Evolutionary conservation across 30 jellyfish, hydroid and myxozoan species (phyloP), one percentile per base, ranked within the genome.

Genomic region (Pseudorhiza aurosa): DNA sequence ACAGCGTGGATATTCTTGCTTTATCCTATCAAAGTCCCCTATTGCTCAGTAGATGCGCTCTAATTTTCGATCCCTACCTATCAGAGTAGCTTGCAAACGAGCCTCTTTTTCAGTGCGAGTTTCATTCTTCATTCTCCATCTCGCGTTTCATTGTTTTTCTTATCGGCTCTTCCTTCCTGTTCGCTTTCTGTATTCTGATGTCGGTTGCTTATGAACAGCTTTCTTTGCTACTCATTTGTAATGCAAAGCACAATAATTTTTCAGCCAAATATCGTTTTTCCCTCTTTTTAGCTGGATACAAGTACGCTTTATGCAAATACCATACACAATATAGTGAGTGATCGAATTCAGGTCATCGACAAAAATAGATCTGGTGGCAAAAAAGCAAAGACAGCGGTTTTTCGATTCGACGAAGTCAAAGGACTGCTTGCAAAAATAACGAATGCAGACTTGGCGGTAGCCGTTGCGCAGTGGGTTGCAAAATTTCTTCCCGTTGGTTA

Each of bases 391-490:
- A 82, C 42, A 22, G 53, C 78, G 28, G 50, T 40, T 4, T 85
- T 93, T 75, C 78, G 77, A 46, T 93, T 76, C 49, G 82, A 65
- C 19, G 43, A 76, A 0, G 87, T 93, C 19, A 75, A 75, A 58
- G 85, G 85, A 2, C 88, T 93, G 17, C 83, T 93, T 39, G 79
- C 81, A 26, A 81, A 71, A 37, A 74, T 93, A 0, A 28, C 73
- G 15, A 73, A 93, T 65, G 78, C 90, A 22, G 75, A 78, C 24
- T 65, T 85, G 81, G 88, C 90, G 42, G 65, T 93, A 37, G 96
- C 95, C 17, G 96, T 88, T 21, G 95, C 95, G 7, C 88, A 87
- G 32, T 93, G 99, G 99, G 83, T 87, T 21, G 99, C 99, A 14
- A 86, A 82, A 69, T 56, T 79, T 18, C 84, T 93, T 1, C 99